These are phyloP conservation scores for Eilema depressum DNA, from an alignment of 2,888 invertebrate species.

Conservation along the genomic window DNA sequence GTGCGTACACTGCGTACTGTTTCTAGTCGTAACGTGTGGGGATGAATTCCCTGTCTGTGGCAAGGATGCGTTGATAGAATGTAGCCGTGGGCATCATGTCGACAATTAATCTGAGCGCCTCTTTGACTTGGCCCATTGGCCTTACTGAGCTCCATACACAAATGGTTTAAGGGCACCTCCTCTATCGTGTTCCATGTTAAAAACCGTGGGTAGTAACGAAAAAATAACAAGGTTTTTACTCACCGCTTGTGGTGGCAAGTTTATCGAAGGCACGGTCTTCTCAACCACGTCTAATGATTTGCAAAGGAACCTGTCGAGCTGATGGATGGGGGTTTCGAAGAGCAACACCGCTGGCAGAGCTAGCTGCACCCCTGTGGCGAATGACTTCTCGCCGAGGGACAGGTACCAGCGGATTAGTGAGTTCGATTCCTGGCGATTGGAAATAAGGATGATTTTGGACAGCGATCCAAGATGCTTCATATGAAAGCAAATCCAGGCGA, in stretches of 20 bases:
- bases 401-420: conserved; percentile 92
- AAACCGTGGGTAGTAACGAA: background rate
- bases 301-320: conserved; percentile 92
- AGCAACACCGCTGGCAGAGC: conserved; percentile 91
- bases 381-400: conserved; percentile 91
- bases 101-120: too few species aligned
- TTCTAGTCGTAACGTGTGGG: too few species aligned
- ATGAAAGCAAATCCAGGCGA: too few species aligned
- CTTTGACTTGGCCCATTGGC: too few species aligned
- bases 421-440: conserved; percentile 87
- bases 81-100: too few species aligned
- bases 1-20: too few species aligned
- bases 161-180: too few species aligned
- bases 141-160: too few species aligned
- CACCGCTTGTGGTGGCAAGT: conserved; percentile 94
- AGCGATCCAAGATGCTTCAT: background rate
- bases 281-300: conserved; percentile 95
- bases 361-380: conserved; percentile 90
- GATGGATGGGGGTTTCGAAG: conserved; percentile 90
- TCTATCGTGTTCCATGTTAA: too few species aligned
- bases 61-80: too few species aligned
- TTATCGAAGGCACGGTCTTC: conserved; percentile 92
- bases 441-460: background rate
- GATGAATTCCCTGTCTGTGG: too few species aligned
- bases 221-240: conserved; percentile 57